Evolutionary conservation across 2,797 vertebrate species (phyloP), one percentile per base, ranked within the genome.

Genomic region (Rhynchonycteris naso): DNA sequence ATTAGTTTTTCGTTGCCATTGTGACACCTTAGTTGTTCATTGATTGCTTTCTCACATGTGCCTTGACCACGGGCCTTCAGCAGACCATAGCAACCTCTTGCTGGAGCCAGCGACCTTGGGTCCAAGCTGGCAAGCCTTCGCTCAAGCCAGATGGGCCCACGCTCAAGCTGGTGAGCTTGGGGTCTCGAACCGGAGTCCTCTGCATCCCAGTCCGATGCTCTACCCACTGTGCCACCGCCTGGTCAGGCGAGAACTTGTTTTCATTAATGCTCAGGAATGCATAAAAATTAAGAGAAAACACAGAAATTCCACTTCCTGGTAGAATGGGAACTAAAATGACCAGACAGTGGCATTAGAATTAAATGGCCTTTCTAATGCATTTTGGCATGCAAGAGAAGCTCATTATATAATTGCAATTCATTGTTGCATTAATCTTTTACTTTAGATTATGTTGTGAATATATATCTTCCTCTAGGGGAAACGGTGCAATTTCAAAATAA

Each of bases 361-460:
- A 79, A 94, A 81, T 68, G 54, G 72, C 10, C 12, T 61, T 89
- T 71, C n/a, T 72, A 86, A 76, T n/a, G 35, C 28, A 85, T 90
- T 79, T 94, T 86, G 38, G 38, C 88, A 75, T 78, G 54, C 11
- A 61, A 65, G 26, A 69, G 85, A 94, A 93, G n/a, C 61, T 50
- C 35, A 83, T 43, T 69, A 59, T 52, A 22, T 88, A 90, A 69
- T 78, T 86, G n/a, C 12, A 83, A 74, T 84, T 61, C 63, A 72
- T 72, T 86, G 68, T 81, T 76, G 91, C 43, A 61, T 33, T 76
- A 56, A 78, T 85, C 18, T 93, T 95, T 94, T 79, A 79, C 69
- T 97, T 94, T 88, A 82, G 33, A 66, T 86, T 92, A 35, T 81
- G 26, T 82, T 89, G 47, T 80, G 14, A 93, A 93, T 24, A 72